Evolutionary conservation across 2,888 invertebrate genomes (phyloP), one percentile per base, ranked within the genome.

Genomic region (Mactromeris polynyma): DNA sequence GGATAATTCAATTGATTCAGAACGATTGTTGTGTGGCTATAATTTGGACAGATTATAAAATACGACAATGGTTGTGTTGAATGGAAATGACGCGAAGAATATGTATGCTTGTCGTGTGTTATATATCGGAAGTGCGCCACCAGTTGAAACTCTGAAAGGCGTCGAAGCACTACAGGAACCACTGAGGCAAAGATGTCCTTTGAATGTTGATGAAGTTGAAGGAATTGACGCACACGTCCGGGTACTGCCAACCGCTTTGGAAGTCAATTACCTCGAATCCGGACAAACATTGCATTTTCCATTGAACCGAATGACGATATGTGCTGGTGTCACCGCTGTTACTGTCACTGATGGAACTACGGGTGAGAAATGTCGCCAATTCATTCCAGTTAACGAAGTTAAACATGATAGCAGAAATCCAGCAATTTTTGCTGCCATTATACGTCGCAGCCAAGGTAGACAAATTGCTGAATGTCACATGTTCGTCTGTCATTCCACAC

Each of bases 201-300:
- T 85, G 11, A 92, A 94, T 21, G 90, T 94, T 17, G 90, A 91
- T 9, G 91, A 93, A n/a, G 94, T 96, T n/a, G 86, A 93, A 26
- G 96, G 96, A 0, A 95, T 96, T 38, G 94, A 96, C 82, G 99
- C 99, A 94, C 99, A 99, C 99, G 97, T 99, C 84, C 98, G 99
- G 94, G 99, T 99, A 85, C 99, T 99, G 99, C 99, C 98, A 92
- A 99, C 99, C 96, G 99, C 99, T 82, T 98, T 99, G 93, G 96
- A 97, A 82, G 93, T 99, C 93, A 99, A 99, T 97, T 99, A 99
- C 97, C 98, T 99, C 7, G 94, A 94, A 46, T 91, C 92, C 1
- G 93, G 91, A 21, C 92, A 93, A 33, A 93, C 93, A 6, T 91
- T 95, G 6, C 95, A 95, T 90, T 96, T 96, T 90, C 96, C 96